A percentile compares a stretch with the other conserved stretches of the same genome.
Evolutionary conservation across 2,797 vertebrate genomes (phyloP).

Genomic region (Parotocinclus haroldoi): DNA sequence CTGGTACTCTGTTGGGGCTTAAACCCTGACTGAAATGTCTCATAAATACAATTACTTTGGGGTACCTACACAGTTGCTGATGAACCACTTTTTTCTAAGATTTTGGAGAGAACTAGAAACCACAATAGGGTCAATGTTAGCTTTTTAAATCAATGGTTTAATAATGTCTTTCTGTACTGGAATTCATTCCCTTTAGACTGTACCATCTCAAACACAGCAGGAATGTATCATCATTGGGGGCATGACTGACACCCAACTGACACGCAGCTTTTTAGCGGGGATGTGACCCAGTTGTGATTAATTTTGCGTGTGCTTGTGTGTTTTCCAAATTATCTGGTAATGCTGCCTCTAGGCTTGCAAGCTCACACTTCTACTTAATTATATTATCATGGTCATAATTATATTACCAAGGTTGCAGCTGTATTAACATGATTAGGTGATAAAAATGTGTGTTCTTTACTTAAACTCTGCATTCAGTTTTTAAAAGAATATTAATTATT

Average conservation of each 20-base stretch:
- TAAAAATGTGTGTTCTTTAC: too few species aligned
- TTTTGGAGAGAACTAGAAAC: too few species aligned
- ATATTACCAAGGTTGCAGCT: neutral
- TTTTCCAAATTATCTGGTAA: neutral
- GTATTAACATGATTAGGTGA: neutral
- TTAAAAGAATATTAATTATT: too few species aligned
- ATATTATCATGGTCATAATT: slow-evolving; percentile 1
- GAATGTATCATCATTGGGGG: slow-evolving; percentile 64
- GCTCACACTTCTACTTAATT: slow-evolving; percentile 8
- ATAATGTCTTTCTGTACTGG: slow-evolving; percentile 1
- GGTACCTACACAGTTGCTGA: too few species aligned
- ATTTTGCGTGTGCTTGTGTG: slow-evolving; percentile 5
- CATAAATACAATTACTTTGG: too few species aligned
- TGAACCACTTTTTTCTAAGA: too few species aligned
- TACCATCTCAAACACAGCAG: slow-evolving; percentile 51
- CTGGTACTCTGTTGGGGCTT: too few species aligned
- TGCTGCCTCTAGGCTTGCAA: neutral
- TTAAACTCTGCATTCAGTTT: too few species aligned
- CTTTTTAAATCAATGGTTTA: too few species aligned
- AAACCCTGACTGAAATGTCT: too few species aligned
- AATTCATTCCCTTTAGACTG: slow-evolving; percentile 28
- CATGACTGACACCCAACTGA: slow-evolving; percentile 54
- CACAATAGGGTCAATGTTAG: too few species aligned
- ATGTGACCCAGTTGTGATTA: slow-evolving; percentile 18
- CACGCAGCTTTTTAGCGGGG: slow-evolving; percentile 27